Base-by-base conservation (phyloP, 2,888 invertebrate genomes). In the Conus canariensis region DNA sequence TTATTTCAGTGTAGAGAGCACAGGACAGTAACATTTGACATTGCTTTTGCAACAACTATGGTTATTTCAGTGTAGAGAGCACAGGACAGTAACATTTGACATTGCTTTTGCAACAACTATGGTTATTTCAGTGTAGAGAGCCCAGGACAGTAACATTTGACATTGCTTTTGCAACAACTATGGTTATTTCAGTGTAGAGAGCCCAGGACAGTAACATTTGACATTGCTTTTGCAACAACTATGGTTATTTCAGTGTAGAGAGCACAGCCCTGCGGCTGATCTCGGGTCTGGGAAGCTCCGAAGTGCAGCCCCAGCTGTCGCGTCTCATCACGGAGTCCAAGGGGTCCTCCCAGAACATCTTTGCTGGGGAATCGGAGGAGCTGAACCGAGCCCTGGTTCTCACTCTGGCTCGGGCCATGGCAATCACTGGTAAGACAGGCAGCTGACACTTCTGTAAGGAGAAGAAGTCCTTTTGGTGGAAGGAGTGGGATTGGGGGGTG, bases 291-390 rank as follows among this genome's bases (percentile, higher is more conserved):
- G 99, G 99, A n/a, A 98, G 98, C 93, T 98, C 98, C 0, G 99
- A 99, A 95, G 98, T 99, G 0, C 99, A 99, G 95, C 98, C 99
- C 0, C 99, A 99, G 96, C 97, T 99, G 93, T 98, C 99, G 0
- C 97, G 99, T 80, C 98, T 98, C 94, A 97, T 98, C n/a, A 98
- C 98, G 25, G 99, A 99, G 94, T 98, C 98, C 0, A 99, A 99
- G 96, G 98, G 98, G 0, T 70, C 67, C 8, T 87, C 90, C 12
- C 97, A 99, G 0, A 94, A 94, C 30, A 94, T 96, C 86, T 98
- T 99, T 0, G 99, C 99, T 0, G 98, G 98, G 0, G 99, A 99
- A 96, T 99, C 99, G 3, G 99, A 99, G 96, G 99, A 99, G 96
- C 97, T 99, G 19, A 99, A 99, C 96, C 97, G 98, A 90, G 98